Base-by-base conservation (phyloP, 2,113 vertebrate species). In the Rhipidura dahli region DNA sequence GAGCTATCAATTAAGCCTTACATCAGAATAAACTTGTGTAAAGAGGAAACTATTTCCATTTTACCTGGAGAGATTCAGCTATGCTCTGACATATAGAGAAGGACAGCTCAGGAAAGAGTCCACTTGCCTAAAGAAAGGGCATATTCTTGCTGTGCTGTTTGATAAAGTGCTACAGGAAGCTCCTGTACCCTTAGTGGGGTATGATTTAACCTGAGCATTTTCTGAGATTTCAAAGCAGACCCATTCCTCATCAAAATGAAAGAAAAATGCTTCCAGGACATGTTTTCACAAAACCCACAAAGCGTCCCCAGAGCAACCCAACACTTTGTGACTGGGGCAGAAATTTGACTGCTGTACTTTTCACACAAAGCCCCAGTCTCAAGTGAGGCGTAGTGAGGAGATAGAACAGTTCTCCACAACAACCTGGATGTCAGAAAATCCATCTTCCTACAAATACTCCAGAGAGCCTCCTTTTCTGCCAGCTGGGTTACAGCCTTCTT, bases 1-100 rank as follows among this genome's bases (percentile, higher is more conserved):
- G 31, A 97, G 91, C 93, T 92, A 97, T 86, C 95, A 97, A 93
- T 97, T 97, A 97, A 73, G 64, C 78, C 77, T 81, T 51, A 66
- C 77, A 94, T 89, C 76, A 93, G 51, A 88, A 84, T 60, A 92
- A 89, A 91, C 87, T 93, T 93, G 78, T 91, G 90, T 96, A 94
- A 95, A 87, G 88, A 50, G 84, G 73, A 96, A 95, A 95, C 90
- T 63, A 83, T 86, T 85, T 65, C n/a, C 60, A 65, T 90, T 63
- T 81, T 49, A 96, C 3, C 13, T 57, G 73, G 27, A 96, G 47
- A 94, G 61, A 61, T 70, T n/a, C 24, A 93, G 37, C 63, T 56
- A 73, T 91, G 71, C 65, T 59, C 61, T 66, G 39, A 42, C 27
- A 56, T 51, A 42, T 26, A 61, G 81, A 61, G 80, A 83, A 37